Evolutionary conservation across 2,113 vertebrate genomes (phyloP).

Genomic region (Polypterus bichir): DNA sequence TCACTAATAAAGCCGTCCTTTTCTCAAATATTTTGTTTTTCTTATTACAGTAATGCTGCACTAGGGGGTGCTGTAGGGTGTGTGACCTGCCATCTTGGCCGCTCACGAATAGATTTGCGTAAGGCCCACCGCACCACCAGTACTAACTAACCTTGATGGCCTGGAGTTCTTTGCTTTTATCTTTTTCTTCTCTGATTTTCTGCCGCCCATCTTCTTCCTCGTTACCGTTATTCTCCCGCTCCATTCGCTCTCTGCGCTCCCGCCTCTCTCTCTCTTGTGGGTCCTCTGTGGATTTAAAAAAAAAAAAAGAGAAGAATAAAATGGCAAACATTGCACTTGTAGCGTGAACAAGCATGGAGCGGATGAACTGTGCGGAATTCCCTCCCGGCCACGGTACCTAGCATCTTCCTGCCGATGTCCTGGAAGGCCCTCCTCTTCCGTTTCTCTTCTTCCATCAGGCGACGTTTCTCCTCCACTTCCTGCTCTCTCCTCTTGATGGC

Average conservation of each 20-base stretch:
- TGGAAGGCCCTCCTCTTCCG: slow-evolving; percentile 89
- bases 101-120: background rate
- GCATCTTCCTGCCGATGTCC: slow-evolving; percentile 89
- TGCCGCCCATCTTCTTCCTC: slow-evolving; percentile 84
- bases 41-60: no score
- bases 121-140: background rate
- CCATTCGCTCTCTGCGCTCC: slow-evolving; percentile 82
- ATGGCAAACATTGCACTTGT: background rate
- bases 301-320: background rate
- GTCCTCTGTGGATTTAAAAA: slow-evolving; percentile 61
- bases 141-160: slow-evolving; percentile 73
- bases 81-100: background rate
- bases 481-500: slow-evolving; percentile 77
- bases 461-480: slow-evolving; percentile 73
- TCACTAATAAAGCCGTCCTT: no score
- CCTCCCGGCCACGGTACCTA: slow-evolving; percentile 46
- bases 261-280: slow-evolving; percentile 86
- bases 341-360: background rate
- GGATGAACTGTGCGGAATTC: background rate
- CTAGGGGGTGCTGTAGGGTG: no score
- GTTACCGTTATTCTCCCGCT: slow-evolving; percentile 85
- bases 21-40: no score
- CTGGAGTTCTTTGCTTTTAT: slow-evolving; percentile 87
- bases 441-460: slow-evolving; percentile 74
- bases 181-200: slow-evolving; percentile 92